Percentiles rank a stretch among this genome's conserved stretches.
Evolutionary conservation across 2,888 invertebrate species (phyloP).

Genomic region (Melipona beecheii): DNA sequence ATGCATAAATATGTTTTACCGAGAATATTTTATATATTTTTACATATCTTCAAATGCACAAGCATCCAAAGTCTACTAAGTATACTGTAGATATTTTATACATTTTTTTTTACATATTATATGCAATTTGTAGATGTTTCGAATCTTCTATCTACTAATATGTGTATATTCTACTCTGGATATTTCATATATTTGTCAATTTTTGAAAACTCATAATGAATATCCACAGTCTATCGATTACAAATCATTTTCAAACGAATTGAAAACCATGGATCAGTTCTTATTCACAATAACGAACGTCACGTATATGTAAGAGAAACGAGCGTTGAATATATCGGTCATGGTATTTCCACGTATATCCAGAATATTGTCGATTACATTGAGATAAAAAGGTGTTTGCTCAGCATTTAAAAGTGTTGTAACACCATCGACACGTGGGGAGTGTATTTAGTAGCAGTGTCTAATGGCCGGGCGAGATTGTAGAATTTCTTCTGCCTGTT

Average conservation of each 20-base stretch:
- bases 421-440: slow-evolving; percentile 50
- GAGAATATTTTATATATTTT: too few species aligned
- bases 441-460: slow-evolving; percentile 2
- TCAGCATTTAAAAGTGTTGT: slow-evolving; percentile 44
- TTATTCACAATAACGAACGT: not conserved
- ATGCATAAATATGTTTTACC: too few species aligned
- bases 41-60: too few species aligned
- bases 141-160: too few species aligned
- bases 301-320: not conserved
- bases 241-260: not conserved
- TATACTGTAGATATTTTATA: too few species aligned
- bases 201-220: too few species aligned
- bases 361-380: slow-evolving; percentile 45
- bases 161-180: too few species aligned
- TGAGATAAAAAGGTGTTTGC: slow-evolving; percentile 57
- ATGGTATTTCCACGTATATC: slow-evolving; percentile 42
- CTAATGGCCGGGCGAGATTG: slow-evolving; percentile 20
- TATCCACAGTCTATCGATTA: too few species aligned
- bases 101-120: too few species aligned
- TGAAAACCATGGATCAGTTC: not conserved
- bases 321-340: slow-evolving; percentile 18
- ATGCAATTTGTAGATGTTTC: too few species aligned
- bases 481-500: slow-evolving; percentile 24
- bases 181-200: too few species aligned
- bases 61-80: too few species aligned